These are phyloP conservation scores for Cyphomyrus discorhynchus DNA, from an alignment of 2,113 vertebrate genomes.

Conservation along the genomic window DNA sequence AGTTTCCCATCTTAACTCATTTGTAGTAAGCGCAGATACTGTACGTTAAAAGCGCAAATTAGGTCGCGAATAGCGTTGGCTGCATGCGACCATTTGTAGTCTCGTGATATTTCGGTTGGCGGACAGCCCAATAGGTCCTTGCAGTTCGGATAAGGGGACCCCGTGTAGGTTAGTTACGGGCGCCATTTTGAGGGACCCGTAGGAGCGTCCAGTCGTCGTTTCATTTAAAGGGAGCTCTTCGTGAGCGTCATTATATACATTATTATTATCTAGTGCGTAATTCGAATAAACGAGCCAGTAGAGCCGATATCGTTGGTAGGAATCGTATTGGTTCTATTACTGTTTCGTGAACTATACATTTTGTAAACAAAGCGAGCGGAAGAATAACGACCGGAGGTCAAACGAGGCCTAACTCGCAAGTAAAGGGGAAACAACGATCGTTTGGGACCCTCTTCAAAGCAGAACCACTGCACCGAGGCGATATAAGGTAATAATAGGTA, in stretches of 20 bases:
- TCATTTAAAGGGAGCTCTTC: neutral
- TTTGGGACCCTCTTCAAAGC: conserved; percentile 17
- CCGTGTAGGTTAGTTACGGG: conserved; percentile 4
- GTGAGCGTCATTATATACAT: neutral
- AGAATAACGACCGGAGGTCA: conserved; percentile 16
- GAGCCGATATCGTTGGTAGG: neutral
- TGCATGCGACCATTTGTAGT: neutral
- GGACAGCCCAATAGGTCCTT: neutral
- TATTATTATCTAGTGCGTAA: neutral
- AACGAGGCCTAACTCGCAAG: conserved; percentile 10
- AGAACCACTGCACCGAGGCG: neutral
- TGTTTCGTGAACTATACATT: neutral
- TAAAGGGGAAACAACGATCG: neutral
- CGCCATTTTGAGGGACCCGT: conserved; percentile 22
- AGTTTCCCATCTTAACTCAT: neutral
- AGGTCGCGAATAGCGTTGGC: neutral
- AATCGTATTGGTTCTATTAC: no score
- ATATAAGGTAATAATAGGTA: neutral
- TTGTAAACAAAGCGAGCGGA: conserved; percentile 5
- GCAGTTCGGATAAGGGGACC: neutral
- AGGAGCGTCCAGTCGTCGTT: neutral
- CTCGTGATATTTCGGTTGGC: neutral
- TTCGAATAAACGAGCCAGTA: neutral
- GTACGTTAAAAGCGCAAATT: neutral
- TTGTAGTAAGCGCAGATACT: neutral